Evolutionary conservation across 2,888 invertebrate species (phyloP), one percentile per base, ranked within the genome.

Genomic region (Xylophagus ater): DNA sequence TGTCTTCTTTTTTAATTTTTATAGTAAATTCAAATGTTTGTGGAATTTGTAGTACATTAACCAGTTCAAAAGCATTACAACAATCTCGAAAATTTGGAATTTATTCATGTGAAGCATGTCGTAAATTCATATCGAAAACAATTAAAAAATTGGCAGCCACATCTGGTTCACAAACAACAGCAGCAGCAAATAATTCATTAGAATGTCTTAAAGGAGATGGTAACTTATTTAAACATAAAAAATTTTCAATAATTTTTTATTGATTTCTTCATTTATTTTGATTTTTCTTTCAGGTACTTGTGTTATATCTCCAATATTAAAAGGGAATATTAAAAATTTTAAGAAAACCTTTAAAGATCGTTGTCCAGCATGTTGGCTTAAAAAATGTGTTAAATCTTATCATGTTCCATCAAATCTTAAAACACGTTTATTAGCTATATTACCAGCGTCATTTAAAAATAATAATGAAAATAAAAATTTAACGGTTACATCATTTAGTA

Each of bases 301-400:
- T 57, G 73, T 74, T 53, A 78, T 84, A 31, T 76, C 79, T 34
- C 78, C 82, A 26, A 72, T 78, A 44, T 73, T 77, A 3, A 71
- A 81, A 49, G 78, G 77, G 47, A 80, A 79, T 53, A 74, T 54
- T 18, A 60, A 60, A 43, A 60, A 56, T 44, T 57, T 60, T 34
- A 62, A 62, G 41, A 79, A 79, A 58, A 74, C 80, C 20, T 79
- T 78, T 56, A 79, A 79, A 56, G 73, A 80, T 26, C 70, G 85
- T 24, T 90, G 89, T 63, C 77, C 81, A 37, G 86, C 86, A 12
- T 90, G 89, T 60, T 88, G 89, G 85, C 69, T 89, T 9, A 83
- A 81, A 63, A 76, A 84, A 71, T 88, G 88, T 59, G 66, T 88
- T 30, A 76, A 78, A 53, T 76, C 80, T 43, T 84, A 84, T 61